A percentile compares a stretch with the other conserved stretches of the same genome.
Evolutionary conservation across 2,888 invertebrate genomes (phyloP).

Genomic region (Ashinkailepas kermadecensis): DNA sequence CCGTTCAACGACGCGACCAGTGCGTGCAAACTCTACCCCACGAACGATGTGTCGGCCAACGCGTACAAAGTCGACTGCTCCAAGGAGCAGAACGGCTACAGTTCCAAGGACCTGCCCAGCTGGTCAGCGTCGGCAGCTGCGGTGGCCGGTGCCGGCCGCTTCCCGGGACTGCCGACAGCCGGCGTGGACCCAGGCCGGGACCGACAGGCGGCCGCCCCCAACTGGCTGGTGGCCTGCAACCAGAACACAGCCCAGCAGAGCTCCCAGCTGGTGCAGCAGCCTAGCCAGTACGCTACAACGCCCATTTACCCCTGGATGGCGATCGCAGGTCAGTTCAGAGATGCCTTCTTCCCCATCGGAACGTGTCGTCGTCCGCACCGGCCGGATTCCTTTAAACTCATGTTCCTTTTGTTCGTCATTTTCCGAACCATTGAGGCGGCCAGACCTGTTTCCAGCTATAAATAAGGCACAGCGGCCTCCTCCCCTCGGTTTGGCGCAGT

Average conservation of each 20-base stretch:
- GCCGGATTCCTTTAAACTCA: constrained; percentile 22
- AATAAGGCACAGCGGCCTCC: neutral
- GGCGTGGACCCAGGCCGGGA: constrained; percentile 32
- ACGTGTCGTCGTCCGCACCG: neutral
- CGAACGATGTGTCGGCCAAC: constrained; percentile 78
- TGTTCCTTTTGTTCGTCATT: constrained; percentile 18
- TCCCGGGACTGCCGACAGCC: constrained; percentile 42
- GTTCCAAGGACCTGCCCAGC: constrained; percentile 35
- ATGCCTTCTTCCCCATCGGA: neutral
- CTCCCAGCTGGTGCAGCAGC: constrained; percentile 78
- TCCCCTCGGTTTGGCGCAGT: neutral
- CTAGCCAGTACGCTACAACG: constrained; percentile 45
- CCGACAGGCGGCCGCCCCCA: constrained; percentile 18
- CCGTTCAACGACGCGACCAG: constrained; percentile 20
- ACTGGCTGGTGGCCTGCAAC: constrained; percentile 30
- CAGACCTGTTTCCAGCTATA: constrained; percentile 10
- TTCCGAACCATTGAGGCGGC: constrained; percentile 5
- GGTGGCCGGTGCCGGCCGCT: constrained; percentile 59
- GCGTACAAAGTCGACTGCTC: constrained; percentile 68
- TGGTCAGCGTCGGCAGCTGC: constrained; percentile 56
- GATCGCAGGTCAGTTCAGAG: constrained; percentile 81
- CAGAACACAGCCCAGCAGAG: constrained; percentile 45
- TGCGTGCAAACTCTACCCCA: constrained; percentile 51
- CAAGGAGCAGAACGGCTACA: constrained; percentile 44
- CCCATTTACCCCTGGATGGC: constrained; percentile 95